A percentile compares a stretch with the other conserved stretches of the same genome.
phyloP scores from a whole-genome alignment of 2,888 invertebrate species.

The Periphyllus acericola region DNA sequence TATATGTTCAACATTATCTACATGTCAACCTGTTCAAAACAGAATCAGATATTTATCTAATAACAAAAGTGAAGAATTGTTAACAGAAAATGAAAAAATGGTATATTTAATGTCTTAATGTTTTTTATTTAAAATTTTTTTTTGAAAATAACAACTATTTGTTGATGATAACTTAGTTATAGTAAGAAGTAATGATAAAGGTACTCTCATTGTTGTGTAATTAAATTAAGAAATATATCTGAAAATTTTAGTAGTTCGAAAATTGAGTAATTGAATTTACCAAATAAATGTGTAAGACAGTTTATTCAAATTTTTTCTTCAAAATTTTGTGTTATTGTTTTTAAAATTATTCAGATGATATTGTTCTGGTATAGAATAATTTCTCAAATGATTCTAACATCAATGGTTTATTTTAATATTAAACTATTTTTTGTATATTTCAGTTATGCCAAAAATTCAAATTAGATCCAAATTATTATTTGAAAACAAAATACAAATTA shows the following conservation, averaged over 20 bases:
- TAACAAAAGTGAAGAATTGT: background rate
- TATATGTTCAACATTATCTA: background rate
- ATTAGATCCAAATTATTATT: constrained; percentile 4
- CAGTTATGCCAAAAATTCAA: background rate
- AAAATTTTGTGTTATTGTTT: background rate
- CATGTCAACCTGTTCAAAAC: background rate
- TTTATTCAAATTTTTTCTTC: no score
- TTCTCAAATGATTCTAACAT: background rate
- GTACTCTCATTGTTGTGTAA: background rate
- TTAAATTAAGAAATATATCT: background rate
- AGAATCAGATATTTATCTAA: background rate
- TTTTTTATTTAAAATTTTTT: no score
- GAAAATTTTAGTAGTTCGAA: background rate
- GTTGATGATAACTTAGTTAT: background rate
- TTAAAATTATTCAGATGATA: background rate
- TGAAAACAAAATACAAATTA: background rate
- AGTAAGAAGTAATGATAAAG: background rate
- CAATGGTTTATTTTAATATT: background rate
- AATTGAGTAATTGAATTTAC: background rate
- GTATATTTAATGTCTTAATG: background rate
- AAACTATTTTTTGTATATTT: background rate
- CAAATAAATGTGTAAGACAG: background rate
- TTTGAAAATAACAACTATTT: background rate
- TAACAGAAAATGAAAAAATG: background rate
- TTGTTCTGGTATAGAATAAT: background rate